Conservation (phyloP, 2,888 invertebrate genomes). For the Tinea semifulvella region DNA sequence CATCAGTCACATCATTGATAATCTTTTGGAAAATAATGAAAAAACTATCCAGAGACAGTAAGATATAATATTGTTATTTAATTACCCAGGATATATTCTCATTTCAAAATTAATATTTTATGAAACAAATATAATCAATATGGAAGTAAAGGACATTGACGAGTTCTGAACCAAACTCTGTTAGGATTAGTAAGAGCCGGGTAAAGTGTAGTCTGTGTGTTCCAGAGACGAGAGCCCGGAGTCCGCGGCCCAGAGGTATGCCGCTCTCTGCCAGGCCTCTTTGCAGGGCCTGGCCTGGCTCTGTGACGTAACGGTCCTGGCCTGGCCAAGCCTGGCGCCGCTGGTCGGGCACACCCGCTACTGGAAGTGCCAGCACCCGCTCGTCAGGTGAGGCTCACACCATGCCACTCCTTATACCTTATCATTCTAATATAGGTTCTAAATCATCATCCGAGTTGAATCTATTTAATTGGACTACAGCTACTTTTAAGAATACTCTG, state of each 20-base stretch:
- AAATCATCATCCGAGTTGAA: too few relatives aligned
- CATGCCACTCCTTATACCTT: conserved; percentile 6
- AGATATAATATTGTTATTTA: too few relatives aligned
- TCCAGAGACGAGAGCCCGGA: neutral
- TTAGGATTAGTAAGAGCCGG: too few relatives aligned
- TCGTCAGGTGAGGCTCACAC: conserved; percentile 39
- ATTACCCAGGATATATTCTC: too few relatives aligned
- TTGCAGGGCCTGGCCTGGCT: conserved; percentile 25
- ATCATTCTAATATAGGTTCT: conserved; percentile 12
- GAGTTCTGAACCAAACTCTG: too few relatives aligned
- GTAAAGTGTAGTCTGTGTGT: too few relatives aligned
- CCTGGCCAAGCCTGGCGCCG: conserved; percentile 46
- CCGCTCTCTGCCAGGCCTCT: neutral
- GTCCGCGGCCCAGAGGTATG: neutral
- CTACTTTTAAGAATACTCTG: too few relatives aligned
- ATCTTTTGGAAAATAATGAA: conserved; percentile 35
- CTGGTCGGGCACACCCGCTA: conserved; percentile 73
- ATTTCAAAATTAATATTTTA: too few relatives aligned
- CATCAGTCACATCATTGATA: conserved; percentile 75
- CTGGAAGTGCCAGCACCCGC: conserved; percentile 72
- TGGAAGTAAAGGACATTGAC: too few relatives aligned
- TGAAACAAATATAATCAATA: too few relatives aligned
- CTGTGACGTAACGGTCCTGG: conserved; percentile 35
- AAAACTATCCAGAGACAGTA: conserved; percentile 34
- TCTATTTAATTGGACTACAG: too few relatives aligned